Conservation (phyloP, 2,888 invertebrate genomes). For the Synanthedon formicaeformis region DNA sequence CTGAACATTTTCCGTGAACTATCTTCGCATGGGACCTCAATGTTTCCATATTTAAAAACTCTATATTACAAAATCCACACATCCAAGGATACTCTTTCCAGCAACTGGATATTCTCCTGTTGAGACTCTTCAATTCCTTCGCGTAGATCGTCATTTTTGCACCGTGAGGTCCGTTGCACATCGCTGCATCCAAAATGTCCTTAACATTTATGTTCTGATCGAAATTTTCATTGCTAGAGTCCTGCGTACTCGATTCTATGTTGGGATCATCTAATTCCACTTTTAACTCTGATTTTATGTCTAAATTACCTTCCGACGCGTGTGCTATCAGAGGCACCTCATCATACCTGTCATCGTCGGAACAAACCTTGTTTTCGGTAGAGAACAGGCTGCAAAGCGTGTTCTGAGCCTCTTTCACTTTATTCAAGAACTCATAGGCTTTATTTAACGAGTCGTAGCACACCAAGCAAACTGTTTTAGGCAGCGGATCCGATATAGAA, state of each 20-base stretch:
- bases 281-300: conserved; percentile 42
- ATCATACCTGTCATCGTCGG: conserved; percentile 43
- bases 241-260: not conserved
- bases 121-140: conserved; percentile 35
- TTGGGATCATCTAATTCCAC: conserved; percentile 26
- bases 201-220: conserved; percentile 35
- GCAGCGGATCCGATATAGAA: conserved; percentile 26
- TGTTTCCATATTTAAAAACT: conserved; percentile 41
- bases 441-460: conserved; percentile 47
- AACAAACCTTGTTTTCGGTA: conserved; percentile 16
- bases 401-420: conserved; percentile 37
- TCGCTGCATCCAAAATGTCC: conserved; percentile 44
- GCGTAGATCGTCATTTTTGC: conserved; percentile 40
- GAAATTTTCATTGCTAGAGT: conserved; percentile 4
- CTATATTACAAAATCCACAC: conserved; percentile 48
- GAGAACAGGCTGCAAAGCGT: conserved; percentile 28
- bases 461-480: conserved; percentile 48
- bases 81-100: conserved; percentile 61
- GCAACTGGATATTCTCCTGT: conserved; percentile 22
- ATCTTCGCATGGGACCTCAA: conserved; percentile 72
- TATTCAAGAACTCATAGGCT: conserved; percentile 41
- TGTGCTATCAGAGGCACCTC: conserved; percentile 10
- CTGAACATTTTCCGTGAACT: conserved; percentile 73
- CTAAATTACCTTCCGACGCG: conserved; percentile 14
- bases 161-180: conserved; percentile 26